Evolutionary conservation across 2,113 vertebrate species (phyloP), one percentile per base, ranked within the genome.

Genomic region (Sceloporus undulatus): DNA sequence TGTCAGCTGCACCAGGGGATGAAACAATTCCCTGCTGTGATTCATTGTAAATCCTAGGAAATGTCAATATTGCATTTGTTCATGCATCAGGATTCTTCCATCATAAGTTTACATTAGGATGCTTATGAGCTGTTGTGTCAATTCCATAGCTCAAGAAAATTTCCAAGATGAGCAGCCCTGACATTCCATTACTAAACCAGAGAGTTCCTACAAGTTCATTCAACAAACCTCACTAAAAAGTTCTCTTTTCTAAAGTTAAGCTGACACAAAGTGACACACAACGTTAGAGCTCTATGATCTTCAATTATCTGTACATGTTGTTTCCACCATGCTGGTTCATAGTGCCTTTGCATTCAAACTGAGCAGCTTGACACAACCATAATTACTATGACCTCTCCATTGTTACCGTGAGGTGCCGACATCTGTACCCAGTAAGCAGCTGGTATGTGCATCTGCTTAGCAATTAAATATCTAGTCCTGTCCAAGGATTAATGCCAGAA

Each of bases 351-450:
- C 65, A 88, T 88, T 84, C 74, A 77, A 88, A 88, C 77, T 78
- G 82, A 88, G 59, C 42, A 88, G 81, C 74, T 84, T 88, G 87
- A 88, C 81, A 84, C 74, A 29, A 84, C 75, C 73, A 88, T 88
- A 88, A 88, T 88, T 88, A 77, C 81, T 88, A 88, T 88, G 87
- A 88, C 87, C 87, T 59, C 87, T 84, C 81, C 62, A 88, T 88
- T 88, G 73, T 88, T 84, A 88, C 73, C 52, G 23, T 84, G 87
- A 78, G 74, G 74, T 88, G 87, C 54, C 34, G 62, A 88, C 87
- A 88, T 88, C 87, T 88, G 87, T 88, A 88, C 74, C 40, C 34
- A 56, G 87, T 68, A 56, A 88, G 81, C 87, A 88, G 81, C 87
- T 88, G 81, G 81, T 77, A 74, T 38, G 74, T 88, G 52, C 87